Percentiles rank a stretch among this genome's conserved stretches.
These are phyloP conservation scores for Danio jaintianensis DNA, from an alignment of 2,797 vertebrate genomes.

Conservation along the genomic window DNA sequence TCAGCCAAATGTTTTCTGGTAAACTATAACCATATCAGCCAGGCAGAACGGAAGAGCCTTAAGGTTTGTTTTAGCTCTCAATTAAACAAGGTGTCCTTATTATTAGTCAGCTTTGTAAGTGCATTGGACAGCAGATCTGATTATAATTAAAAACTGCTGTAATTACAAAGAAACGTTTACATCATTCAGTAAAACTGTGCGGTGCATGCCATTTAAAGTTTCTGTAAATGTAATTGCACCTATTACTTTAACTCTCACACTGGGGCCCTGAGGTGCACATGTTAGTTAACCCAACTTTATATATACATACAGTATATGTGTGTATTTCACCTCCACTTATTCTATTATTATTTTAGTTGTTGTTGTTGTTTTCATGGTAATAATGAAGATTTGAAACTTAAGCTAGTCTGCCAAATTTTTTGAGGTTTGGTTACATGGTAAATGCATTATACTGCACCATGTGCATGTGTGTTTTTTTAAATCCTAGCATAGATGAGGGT, in stretches of 20 bases:
- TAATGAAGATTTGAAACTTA: neutral
- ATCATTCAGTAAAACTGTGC: slow-evolving; percentile 11
- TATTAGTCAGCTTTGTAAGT: slow-evolving; percentile 24
- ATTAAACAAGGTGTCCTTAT: slow-evolving; percentile 41
- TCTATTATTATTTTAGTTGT: too few relatives aligned
- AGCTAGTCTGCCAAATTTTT: neutral
- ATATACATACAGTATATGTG: neutral
- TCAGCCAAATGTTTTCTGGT: slow-evolving; percentile 33
- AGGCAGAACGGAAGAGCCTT: slow-evolving; percentile 26
- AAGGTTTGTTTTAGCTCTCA: slow-evolving; percentile 36
- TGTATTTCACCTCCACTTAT: neutral
- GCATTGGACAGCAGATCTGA: slow-evolving; percentile 27
- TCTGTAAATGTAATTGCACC: slow-evolving; percentile 31
- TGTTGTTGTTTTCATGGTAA: too few relatives aligned
- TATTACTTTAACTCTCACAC: slow-evolving; percentile 21
- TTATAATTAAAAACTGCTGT: slow-evolving; percentile 43
- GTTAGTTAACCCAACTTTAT: neutral
- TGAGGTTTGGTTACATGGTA: slow-evolving; percentile 2
- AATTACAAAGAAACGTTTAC: slow-evolving; percentile 40
- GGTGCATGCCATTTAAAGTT: slow-evolving; percentile 11
- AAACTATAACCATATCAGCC: slow-evolving; percentile 22
- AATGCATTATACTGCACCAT: neutral
- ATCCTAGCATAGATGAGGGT: neutral
- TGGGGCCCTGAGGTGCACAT: neutral
- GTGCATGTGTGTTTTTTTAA: neutral